Conservation (phyloP, 2,888 invertebrate species). For the Phasia obesa region DNA sequence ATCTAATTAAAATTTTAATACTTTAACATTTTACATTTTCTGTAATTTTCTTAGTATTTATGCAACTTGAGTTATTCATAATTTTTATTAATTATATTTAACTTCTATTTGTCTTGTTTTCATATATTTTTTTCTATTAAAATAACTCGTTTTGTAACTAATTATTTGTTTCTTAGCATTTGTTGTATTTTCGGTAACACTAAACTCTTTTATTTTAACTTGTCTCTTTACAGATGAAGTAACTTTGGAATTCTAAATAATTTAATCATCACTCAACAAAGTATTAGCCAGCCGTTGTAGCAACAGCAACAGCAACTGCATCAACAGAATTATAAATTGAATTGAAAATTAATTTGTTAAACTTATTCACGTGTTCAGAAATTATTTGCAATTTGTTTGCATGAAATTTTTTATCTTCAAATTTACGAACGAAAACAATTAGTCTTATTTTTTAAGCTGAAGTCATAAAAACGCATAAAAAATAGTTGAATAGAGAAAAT, state of each 20-base stretch:
- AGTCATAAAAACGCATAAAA: constrained; percentile 12
- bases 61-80: constrained; percentile 60
- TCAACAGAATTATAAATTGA: constrained; percentile 37
- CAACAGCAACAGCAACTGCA: constrained; percentile 31
- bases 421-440: constrained; percentile 58
- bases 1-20: background rate
- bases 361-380: constrained; percentile 25
- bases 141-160: constrained; percentile 56
- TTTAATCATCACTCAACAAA: constrained; percentile 51
- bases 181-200: constrained; percentile 22
- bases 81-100: constrained; percentile 40
- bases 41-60: constrained; percentile 17
- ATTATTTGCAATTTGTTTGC: constrained; percentile 30
- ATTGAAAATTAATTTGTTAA: constrained; percentile 43
- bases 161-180: constrained; percentile 19
- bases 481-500: constrained; percentile 24
- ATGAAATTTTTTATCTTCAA: constrained; percentile 5
- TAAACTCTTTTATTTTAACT: constrained; percentile 7
- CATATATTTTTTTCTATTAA: background rate
- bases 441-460: constrained; percentile 25
- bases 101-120: constrained; percentile 25
- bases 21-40: constrained; percentile 4
- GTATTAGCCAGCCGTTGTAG: constrained; percentile 34
- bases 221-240: constrained; percentile 69
- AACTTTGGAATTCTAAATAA: constrained; percentile 66